Evolutionary conservation across 2,888 invertebrate species (phyloP), one percentile per base, ranked within the genome.

Genomic region (Hypercompe scribonia): DNA sequence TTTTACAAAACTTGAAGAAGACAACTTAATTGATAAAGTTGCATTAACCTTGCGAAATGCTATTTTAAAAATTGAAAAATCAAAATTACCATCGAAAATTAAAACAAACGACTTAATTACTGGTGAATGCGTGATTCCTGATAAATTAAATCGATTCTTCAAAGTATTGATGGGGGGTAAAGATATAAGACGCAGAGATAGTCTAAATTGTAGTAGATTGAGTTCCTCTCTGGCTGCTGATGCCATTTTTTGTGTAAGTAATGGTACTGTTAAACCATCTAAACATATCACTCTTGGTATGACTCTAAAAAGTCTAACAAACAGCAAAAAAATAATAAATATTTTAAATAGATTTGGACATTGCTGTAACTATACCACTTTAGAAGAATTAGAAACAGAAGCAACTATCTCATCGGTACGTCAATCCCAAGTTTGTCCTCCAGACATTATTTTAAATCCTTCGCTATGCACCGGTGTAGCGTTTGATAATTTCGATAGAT

Each of bases 281-380:
- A 84, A 84, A 70, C 81, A 81, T 63, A 74, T 87, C 39, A 82
- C 75, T 36, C 78, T 90, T 11, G 88, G 87, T 7, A 79, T 89
- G 74, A 73, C 87, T 65, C 73, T 90, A 64, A 89, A 89, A 76
- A 85, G 84, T 74, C 72, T 88, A 61, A 85, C 85, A 33, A 87
- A 82, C 70, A 84, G 83, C 72, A 70, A 81, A 76, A 85, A 87
- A 77, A 73, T 87, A 68, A 71, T 89, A n/a, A 77, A 85, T 39
- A 83, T 89, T 67, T 61, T 89, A 3, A 88, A 89, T 78, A 83
- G 82, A 31, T 74, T 70, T 66, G 70, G 73, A 28, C 73, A 74
- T 70, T 34, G 31, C 34, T 31, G n/a, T 33, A 18, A 63, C 46
- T 74, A 74, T 63, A 28, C n/a, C 39, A 39, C 39, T 39, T 11